These are phyloP conservation scores for Cavia porcellus DNA, from an alignment of 2,113 vertebrate species.

Conservation along the genomic window DNA sequence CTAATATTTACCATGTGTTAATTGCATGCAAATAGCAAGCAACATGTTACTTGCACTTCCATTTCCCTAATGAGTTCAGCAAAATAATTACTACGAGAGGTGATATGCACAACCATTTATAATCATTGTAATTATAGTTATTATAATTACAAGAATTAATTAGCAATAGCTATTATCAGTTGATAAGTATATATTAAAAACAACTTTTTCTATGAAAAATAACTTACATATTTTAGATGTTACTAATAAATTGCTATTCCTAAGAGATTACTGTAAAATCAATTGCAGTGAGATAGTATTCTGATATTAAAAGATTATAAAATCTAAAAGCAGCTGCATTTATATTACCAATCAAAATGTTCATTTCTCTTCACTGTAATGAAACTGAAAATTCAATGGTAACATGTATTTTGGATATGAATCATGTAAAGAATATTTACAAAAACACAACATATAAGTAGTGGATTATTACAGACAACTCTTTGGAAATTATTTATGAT, in stretches of 20 bases:
- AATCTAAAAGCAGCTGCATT: neutral
- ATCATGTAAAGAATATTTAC: neutral
- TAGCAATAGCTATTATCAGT: neutral
- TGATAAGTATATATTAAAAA: neutral
- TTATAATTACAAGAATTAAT: neutral
- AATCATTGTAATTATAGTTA: neutral
- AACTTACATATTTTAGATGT: neutral
- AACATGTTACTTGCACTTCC: neutral
- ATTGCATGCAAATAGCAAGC: neutral
- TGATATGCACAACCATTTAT: neutral
- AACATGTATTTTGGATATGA: neutral
- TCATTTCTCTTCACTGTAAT: conserved; percentile 15
- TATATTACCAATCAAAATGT: neutral
- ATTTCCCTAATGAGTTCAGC: neutral
- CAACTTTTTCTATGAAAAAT: neutral
- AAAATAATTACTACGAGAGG: neutral
- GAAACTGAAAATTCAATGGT: neutral
- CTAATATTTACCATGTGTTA: neutral
- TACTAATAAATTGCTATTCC: neutral
- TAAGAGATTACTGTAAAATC: neutral
- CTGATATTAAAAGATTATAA: neutral
- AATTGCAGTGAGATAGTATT: neutral
- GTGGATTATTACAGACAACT: neutral
- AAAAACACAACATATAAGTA: neutral
- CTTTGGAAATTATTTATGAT: neutral